Base-by-base conservation (phyloP, 1,140 invertebrate genomes). In the Zaprionus vittiger region DNA sequence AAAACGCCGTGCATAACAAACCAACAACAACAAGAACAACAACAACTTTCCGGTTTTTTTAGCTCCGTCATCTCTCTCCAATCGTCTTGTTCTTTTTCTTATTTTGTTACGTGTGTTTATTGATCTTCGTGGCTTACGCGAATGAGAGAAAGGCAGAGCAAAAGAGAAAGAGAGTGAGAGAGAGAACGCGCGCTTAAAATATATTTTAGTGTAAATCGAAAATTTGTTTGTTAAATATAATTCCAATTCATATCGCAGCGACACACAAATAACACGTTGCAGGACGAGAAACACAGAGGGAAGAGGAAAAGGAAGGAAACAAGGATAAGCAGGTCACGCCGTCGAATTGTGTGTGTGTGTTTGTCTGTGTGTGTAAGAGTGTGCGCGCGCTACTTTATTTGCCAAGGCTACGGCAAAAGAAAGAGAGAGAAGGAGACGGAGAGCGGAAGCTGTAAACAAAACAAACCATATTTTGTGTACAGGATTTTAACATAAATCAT, bases 401-500 rank as follows among this genome's bases (percentile, higher is more conserved):
- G 56, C 34, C 31, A 59, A 22, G 20, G 56, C 56, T 59, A 37
- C 12, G 9, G 62, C 20, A 14, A 62, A 62, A 54, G 59, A 55
- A 59, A 63, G 49, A 37, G 44, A 44, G 56, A 49, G 55, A 74
- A 38, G 66, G 59, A 31, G 56, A 66, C 44, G 3, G 28, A 56
- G 49, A 74, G 63, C 69, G 62, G 68, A 65, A 60, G 64, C 61
- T 5, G 73, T 74, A 78, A 71, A 86, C 57, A 74, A 66, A 73
- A 64, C 52, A 55, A 77, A 71, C 59, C 68, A 54, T 63, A 80
- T 67, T 69, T 77, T 73, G 66, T 74, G 66, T 52, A 66, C 72
- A 90, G 81, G 79, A 82, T 68, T 73, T 76, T 34, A 77, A 92
- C 67, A 82, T 80, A 92, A 92, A 92, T 86, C 91, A 83, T 92